Evolutionary conservation across 2,113 vertebrate genomes (phyloP).

Genomic region (Laticauda colubrina): DNA sequence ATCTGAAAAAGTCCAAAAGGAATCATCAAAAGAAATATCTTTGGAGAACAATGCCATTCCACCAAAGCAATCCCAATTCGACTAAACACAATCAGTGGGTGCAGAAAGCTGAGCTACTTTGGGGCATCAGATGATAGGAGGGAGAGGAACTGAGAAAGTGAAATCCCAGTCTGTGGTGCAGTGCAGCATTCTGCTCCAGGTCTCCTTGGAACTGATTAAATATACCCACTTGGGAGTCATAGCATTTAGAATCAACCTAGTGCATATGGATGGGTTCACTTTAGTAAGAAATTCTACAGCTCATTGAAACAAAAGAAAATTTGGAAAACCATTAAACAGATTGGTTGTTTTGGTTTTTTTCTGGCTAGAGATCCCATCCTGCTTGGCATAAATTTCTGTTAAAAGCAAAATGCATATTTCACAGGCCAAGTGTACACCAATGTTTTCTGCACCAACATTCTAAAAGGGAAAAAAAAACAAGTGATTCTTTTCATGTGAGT

Average conservation of each 20-base stretch:
- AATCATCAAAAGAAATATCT: not conserved
- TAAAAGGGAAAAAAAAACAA: not conserved
- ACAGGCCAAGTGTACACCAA: not conserved
- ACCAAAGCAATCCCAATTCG: not conserved
- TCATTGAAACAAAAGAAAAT: not conserved
- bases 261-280: not conserved
- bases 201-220: not conserved
- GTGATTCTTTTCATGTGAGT: not conserved
- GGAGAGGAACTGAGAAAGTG: not conserved
- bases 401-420: not conserved
- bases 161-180: not conserved
- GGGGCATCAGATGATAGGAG: not conserved
- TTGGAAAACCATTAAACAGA: not conserved
- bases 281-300: not conserved
- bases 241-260: not conserved
- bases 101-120: not conserved
- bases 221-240: not conserved
- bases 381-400: not conserved
- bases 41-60: not conserved
- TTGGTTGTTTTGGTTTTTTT: not conserved
- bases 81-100: not conserved
- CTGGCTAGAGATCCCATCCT: not conserved
- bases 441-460: not conserved
- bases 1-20: not conserved
- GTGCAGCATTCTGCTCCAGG: not conserved